Evolutionary conservation across 37 sponge, comb jelly and placozoan genomes (phyloP).

Genomic region (Corticium candelabrum): DNA sequence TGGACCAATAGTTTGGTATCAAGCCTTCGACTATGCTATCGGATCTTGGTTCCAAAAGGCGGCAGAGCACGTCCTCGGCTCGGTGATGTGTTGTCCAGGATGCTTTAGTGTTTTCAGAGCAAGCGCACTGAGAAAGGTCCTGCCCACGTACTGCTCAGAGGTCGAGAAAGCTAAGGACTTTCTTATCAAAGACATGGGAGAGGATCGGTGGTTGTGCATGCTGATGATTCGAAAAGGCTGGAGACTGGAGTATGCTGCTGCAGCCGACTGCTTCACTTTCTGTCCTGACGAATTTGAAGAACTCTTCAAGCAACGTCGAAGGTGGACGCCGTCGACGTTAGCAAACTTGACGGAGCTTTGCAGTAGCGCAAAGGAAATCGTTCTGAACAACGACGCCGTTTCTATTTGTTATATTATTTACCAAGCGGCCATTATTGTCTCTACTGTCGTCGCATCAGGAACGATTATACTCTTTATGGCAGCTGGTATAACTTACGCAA

Average conservation of each 20-base stretch:
- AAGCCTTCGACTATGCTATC: conserved; percentile 75
- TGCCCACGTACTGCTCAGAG: conserved; percentile 47
- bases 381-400: conserved; percentile 40
- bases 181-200: conserved; percentile 85
- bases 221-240: conserved; percentile 66
- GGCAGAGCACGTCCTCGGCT: no score
- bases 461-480: conserved; percentile 58
- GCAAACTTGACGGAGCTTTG: conserved; percentile 60
- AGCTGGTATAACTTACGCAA: no score
- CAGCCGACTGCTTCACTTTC: conserved; percentile 56
- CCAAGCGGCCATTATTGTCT: conserved; percentile 55
- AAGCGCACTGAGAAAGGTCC: conserved; percentile 45
- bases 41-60: conserved; percentile 81
- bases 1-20: conserved; percentile 75
- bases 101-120: conserved; percentile 77
- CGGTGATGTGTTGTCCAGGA: conserved; percentile 72
- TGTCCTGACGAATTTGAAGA: conserved; percentile 66
- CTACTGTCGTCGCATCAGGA: conserved; percentile 58
- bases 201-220: conserved; percentile 85
- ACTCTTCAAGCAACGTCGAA: conserved; percentile 69
- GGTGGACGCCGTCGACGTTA: conserved; percentile 80
- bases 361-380: conserved; percentile 30
- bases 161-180: conserved; percentile 59
- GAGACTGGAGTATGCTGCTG: conserved; percentile 75
- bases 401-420: conserved; percentile 52